Percentiles rank a stretch among this genome's conserved stretches.
These are phyloP conservation scores for Ctena decussata DNA, from an alignment of 2,888 invertebrate species.

Conservation along the genomic window DNA sequence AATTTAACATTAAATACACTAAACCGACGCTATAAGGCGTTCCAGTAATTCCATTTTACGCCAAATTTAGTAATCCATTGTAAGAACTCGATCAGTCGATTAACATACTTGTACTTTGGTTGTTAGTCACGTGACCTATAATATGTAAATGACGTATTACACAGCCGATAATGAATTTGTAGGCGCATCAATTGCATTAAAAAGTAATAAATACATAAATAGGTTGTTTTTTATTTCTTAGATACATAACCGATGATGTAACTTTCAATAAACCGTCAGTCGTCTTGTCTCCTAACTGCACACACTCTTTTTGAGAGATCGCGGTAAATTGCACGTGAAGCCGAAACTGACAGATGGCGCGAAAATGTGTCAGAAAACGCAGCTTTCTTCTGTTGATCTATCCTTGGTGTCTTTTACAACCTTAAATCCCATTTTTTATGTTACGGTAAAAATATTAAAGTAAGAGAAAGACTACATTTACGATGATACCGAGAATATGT, in stretches of 20 bases:
- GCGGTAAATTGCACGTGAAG: not conserved
- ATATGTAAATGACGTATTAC: slow-evolving; percentile 58
- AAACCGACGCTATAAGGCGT: not conserved
- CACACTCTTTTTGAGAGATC: not conserved
- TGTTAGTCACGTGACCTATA: slow-evolving; percentile 64
- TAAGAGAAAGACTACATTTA: no score
- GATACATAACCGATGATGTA: no score
- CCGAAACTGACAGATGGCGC: not conserved
- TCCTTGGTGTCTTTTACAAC: no score
- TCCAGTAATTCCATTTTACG: slow-evolving; percentile 4
- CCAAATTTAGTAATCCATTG: not conserved
- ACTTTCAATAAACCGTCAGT: no score
- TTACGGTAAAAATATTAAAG: no score
- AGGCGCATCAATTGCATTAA: no score
- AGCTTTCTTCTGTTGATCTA: no score
- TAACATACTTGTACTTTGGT: slow-evolving; percentile 54
- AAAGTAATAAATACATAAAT: no score
- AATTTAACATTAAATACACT: slow-evolving; percentile 14
- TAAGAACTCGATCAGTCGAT: slow-evolving; percentile 29
- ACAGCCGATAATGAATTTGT: not conserved
- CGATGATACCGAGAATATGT: no score
- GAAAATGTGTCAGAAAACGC: not conserved
- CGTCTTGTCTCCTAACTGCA: no score
- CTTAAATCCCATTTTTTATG: no score
- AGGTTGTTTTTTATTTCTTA: no score